Conservation (phyloP, 1,140 invertebrate genomes). For the Nephila pilipes region DNA sequence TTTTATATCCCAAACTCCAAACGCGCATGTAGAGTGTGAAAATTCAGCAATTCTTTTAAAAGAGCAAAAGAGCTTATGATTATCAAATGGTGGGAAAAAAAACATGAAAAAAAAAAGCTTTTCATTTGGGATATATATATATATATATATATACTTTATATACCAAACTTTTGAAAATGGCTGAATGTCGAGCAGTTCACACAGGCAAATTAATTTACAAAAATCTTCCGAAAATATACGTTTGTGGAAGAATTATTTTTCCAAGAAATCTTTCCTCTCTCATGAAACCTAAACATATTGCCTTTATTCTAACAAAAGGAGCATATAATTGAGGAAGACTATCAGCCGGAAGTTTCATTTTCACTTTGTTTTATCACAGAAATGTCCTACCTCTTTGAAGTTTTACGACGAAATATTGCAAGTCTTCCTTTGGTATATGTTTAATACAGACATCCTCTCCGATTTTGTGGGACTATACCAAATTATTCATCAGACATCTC, state of each 20-base stretch:
- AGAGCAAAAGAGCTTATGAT: too few species aligned
- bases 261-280: neutral
- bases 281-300: neutral
- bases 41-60: too few species aligned
- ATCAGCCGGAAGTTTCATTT: neutral
- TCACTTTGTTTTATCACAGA: neutral
- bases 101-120: too few species aligned
- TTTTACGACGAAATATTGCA: neutral
- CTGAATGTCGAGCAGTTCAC: too few species aligned
- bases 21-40: too few species aligned
- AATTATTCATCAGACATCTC: neutral
- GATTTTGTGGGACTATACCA: neutral
- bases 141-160: too few species aligned
- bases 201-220: neutral
- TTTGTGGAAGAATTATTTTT: neutral
- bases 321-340: neutral
- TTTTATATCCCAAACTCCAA: too few species aligned
- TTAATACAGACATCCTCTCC: neutral
- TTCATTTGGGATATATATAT: too few species aligned
- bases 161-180: too few species aligned
- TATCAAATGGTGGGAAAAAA: too few species aligned
- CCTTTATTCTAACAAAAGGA: neutral
- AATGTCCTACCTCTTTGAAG: neutral
- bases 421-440: neutral
- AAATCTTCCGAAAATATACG: neutral